Evolutionary conservation across 2,797 vertebrate genomes (phyloP).

Genomic region (Cyclura pinguis): DNA sequence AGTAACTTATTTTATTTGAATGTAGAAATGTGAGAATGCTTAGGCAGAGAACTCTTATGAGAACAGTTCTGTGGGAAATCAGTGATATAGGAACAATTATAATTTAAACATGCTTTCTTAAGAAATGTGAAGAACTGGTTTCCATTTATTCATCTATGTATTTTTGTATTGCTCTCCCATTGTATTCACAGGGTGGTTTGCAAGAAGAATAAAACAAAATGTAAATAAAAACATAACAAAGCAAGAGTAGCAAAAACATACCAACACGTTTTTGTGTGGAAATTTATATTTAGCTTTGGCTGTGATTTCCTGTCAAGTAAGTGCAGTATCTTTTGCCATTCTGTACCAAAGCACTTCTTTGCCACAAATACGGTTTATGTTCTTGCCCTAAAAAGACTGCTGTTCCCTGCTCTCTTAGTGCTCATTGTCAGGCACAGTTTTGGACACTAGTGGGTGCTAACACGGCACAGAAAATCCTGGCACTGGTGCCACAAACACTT

Average conservation of each 20-base stretch:
- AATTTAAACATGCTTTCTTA: neutral
- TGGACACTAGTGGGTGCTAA: neutral
- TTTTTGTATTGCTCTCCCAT: neutral
- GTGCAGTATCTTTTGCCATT: neutral
- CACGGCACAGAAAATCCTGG: no score
- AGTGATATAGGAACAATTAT: neutral
- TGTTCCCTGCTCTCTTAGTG: neutral
- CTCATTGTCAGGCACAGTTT: neutral
- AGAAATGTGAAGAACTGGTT: neutral
- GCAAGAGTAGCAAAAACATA: neutral
- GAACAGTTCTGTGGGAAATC: neutral
- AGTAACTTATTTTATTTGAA: neutral
- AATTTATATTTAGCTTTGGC: neutral
- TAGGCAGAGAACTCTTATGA: neutral
- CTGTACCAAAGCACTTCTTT: neutral
- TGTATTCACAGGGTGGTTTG: neutral
- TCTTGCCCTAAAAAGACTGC: neutral
- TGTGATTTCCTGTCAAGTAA: neutral
- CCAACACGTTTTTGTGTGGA: neutral
- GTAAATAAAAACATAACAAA: no score
- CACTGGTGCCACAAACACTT: no score
- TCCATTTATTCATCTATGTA: neutral
- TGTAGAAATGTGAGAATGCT: neutral
- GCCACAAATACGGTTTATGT: neutral
- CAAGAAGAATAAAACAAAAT: neutral